Evolutionary conservation across 2,888 invertebrate genomes (phyloP).

Genomic region (Perizoma affinitatum): DNA sequence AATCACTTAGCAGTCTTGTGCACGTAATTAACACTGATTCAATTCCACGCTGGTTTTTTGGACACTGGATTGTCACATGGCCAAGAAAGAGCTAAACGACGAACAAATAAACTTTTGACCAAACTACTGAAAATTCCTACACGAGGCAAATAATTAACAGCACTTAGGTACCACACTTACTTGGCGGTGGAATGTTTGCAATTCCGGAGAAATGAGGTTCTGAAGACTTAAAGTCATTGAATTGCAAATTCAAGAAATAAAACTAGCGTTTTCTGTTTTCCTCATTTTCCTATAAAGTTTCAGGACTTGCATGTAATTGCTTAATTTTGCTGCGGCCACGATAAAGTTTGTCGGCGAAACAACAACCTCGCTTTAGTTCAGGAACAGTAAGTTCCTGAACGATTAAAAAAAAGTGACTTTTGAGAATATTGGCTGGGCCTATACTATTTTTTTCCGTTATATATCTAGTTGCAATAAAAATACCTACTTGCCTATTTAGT

Average conservation of each 20-base stretch:
- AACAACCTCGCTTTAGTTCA: constrained; percentile 42
- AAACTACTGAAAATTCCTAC: neutral
- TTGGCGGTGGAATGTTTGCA: neutral
- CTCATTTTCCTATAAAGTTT: constrained; percentile 62
- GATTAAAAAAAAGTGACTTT: too few species aligned
- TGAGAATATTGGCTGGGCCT: neutral
- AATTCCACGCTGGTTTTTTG: too few species aligned
- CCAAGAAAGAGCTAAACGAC: too few species aligned
- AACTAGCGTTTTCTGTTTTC: constrained; percentile 68
- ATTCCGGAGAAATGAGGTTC: constrained; percentile 32
- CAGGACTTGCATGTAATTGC: constrained; percentile 74
- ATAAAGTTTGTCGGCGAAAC: constrained; percentile 55
- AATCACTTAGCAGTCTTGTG: too few species aligned
- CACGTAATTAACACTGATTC: too few species aligned
- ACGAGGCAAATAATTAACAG: neutral
- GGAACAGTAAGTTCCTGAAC: too few species aligned
- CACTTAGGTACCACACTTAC: neutral
- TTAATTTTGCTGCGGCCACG: constrained; percentile 66
- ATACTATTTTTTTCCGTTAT: too few species aligned
- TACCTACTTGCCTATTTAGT: too few species aligned
- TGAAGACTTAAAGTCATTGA: constrained; percentile 58
- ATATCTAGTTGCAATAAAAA: too few species aligned
- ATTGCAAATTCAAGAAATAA: constrained; percentile 70
- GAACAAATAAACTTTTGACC: neutral
- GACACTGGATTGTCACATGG: too few species aligned